Evolutionary conservation across 2,797 vertebrate species (phyloP).

Genomic region (Lerista edwardsae): DNA sequence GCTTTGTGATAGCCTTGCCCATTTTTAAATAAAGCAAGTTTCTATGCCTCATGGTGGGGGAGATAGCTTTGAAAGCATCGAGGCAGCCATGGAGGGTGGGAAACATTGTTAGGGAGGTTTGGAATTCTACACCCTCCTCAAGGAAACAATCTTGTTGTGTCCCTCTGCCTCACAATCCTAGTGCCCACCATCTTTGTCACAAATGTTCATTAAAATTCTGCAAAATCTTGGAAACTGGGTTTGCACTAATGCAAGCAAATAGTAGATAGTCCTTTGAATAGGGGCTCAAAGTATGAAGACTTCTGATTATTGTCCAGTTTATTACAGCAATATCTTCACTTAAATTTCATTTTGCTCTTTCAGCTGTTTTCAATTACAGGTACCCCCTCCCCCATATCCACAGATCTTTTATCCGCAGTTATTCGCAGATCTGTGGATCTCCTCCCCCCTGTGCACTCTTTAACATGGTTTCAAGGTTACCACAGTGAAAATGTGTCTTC

Average conservation of each 20-base stretch:
- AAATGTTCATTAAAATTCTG: background rate
- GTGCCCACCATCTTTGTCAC: background rate
- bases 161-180: background rate
- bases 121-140: background rate
- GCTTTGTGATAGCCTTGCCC: background rate
- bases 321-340: background rate
- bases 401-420: no score
- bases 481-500: no score
- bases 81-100: background rate
- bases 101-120: background rate
- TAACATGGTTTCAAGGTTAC: no score
- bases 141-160: background rate
- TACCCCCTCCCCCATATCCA: no score
- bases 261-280: no score
- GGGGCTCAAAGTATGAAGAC: background rate
- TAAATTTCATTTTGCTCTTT: no score
- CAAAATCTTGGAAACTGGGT: background rate
- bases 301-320: background rate
- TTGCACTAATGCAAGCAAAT: background rate
- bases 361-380: no score
- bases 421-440: no score
- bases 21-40: conserved; percentile 26
- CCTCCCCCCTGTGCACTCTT: no score
- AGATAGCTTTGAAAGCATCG: background rate
- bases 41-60: background rate